Conservation (phyloP, 2,888 invertebrate genomes). For the Chloroclysta siterata region DNA sequence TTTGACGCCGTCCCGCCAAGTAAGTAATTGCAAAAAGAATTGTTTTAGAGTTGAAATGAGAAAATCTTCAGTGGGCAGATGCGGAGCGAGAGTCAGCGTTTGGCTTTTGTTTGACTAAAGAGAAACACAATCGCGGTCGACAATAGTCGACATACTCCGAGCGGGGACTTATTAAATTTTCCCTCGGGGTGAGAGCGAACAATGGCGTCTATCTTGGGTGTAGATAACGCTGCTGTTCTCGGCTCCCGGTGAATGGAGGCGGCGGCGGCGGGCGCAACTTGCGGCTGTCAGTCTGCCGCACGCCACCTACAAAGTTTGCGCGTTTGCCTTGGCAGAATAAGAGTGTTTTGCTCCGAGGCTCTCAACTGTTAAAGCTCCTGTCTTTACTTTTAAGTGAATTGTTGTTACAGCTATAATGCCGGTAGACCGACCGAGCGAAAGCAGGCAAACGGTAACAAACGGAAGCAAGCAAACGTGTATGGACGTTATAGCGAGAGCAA, state of each 20-base stretch:
- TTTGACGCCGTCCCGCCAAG: slow-evolving; percentile 63
- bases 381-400: too few species aligned
- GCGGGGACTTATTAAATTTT: slow-evolving; percentile 76
- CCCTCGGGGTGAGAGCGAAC: slow-evolving; percentile 70
- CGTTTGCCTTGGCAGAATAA: slow-evolving; percentile 56
- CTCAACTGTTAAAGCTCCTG: too few species aligned
- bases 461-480: too few species aligned
- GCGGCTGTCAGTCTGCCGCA: slow-evolving; percentile 61
- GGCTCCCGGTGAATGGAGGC: slow-evolving; percentile 59
- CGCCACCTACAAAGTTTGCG: slow-evolving; percentile 68
- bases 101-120: slow-evolving; percentile 70
- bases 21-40: slow-evolving; percentile 77
- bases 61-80: slow-evolving; percentile 48
- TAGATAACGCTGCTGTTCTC: slow-evolving; percentile 74
- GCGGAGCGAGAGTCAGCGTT: slow-evolving; percentile 52
- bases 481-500: too few species aligned
- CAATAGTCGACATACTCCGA: slow-evolving; percentile 65
- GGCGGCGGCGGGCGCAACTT: slow-evolving; percentile 52
- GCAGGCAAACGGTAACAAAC: too few species aligned
- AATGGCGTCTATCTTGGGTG: slow-evolving; percentile 73
- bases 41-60: slow-evolving; percentile 62
- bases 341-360: slow-evolving; percentile 43
- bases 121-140: slow-evolving; percentile 69
- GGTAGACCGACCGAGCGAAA: too few species aligned
- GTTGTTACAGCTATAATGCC: too few species aligned